Conservation (phyloP, 1,140 invertebrate genomes). For the Zaprionus africanus region DNA sequence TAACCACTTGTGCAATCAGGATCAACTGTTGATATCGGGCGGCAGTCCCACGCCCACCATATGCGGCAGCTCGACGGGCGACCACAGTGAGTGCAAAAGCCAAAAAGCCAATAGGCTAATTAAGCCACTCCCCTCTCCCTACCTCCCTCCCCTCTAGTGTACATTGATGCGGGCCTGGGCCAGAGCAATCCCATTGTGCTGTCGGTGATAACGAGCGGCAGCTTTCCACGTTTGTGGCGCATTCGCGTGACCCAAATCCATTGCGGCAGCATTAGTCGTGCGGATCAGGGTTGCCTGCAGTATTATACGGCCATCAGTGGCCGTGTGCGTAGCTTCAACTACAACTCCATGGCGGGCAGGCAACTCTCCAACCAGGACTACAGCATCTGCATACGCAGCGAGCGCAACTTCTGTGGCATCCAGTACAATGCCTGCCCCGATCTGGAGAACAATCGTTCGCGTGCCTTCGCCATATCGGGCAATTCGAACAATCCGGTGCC, state of each 20-base stretch:
- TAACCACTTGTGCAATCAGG: slow-evolving; percentile 92
- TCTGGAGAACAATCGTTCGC: slow-evolving; percentile 86
- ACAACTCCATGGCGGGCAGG: slow-evolving; percentile 89
- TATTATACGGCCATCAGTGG: slow-evolving; percentile 92
- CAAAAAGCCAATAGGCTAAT: not conserved
- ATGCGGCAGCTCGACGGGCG: slow-evolving; percentile 92
- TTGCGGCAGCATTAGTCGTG: slow-evolving; percentile 89
- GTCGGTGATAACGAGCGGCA: slow-evolving; percentile 91
- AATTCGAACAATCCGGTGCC: slow-evolving; percentile 88
- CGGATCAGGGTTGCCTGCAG: slow-evolving; percentile 93
- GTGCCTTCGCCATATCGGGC: slow-evolving; percentile 90
- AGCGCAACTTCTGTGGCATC: slow-evolving; percentile 94
- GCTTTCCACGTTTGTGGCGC: slow-evolving; percentile 91
- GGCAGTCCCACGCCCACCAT: slow-evolving; percentile 92
- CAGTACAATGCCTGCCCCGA: slow-evolving; percentile 91
- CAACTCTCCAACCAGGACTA: slow-evolving; percentile 96
- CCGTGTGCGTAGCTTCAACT: slow-evolving; percentile 93
- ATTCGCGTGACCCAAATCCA: slow-evolving; percentile 92
- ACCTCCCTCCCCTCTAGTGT: slow-evolving; percentile 87
- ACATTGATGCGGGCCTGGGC: slow-evolving; percentile 91
- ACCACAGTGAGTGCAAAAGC: slow-evolving; percentile 89
- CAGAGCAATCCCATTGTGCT: slow-evolving; percentile 90
- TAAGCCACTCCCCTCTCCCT: not conserved
- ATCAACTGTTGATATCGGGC: slow-evolving; percentile 93
- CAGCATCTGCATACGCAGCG: slow-evolving; percentile 92